These are phyloP conservation scores for Apaloderma vittatum DNA, from an alignment of 2,113 vertebrate genomes.

Conservation along the genomic window DNA sequence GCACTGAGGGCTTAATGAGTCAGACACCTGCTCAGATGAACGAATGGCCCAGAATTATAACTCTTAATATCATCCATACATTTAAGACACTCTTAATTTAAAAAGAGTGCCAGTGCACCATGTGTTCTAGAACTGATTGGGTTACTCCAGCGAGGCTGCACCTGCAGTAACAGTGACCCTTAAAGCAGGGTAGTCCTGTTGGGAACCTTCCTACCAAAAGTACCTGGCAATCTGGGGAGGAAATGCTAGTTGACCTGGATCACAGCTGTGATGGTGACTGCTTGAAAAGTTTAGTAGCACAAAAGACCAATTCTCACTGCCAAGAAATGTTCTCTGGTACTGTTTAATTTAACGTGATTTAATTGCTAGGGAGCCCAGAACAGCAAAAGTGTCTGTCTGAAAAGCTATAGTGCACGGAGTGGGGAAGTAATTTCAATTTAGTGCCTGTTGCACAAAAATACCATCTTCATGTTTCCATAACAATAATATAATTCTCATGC, in stretches of 20 bases:
- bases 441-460: neutral
- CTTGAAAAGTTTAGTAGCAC: neutral
- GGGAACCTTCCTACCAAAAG: neutral
- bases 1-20: neutral
- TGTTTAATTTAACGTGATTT: neutral
- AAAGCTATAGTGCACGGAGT: neutral
- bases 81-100: constrained; percentile 5
- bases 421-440: neutral
- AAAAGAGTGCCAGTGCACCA: neutral
- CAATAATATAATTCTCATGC: neutral
- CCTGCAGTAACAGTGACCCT: neutral
- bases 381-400: neutral
- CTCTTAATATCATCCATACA: neutral
- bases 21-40: constrained; percentile 42
- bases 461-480: neutral
- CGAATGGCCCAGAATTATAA: constrained; percentile 7
- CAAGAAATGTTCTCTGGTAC: neutral
- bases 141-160: neutral
- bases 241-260: neutral
- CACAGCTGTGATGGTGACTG: neutral
- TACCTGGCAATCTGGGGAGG: neutral
- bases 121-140: neutral
- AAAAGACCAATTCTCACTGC: neutral
- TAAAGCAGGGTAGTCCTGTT: neutral
- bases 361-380: neutral